Evolutionary conservation across 2,113 vertebrate species (phyloP).

Genomic region (Synodontis membranacea): DNA sequence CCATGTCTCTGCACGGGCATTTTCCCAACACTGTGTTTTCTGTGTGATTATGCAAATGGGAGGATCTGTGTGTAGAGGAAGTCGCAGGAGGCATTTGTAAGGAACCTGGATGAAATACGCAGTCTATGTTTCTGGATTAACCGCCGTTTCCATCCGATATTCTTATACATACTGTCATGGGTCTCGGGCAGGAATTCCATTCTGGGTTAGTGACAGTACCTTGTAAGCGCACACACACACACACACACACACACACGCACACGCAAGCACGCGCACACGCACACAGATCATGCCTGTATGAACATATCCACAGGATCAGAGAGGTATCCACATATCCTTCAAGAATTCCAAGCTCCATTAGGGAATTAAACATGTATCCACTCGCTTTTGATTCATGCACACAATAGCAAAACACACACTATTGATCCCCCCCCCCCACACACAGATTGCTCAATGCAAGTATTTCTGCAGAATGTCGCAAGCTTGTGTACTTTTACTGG

Average conservation of each 20-base stretch:
- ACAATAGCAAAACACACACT: neutral
- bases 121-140: constrained; percentile 48
- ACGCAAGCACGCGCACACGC: constrained; percentile 7
- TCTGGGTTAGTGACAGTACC: neutral
- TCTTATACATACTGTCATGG: constrained; percentile 37
- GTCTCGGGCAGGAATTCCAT: constrained; percentile 47
- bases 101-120: neutral
- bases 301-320: neutral
- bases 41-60: constrained; percentile 39
- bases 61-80: neutral
- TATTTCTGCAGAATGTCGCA: neutral
- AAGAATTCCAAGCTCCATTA: neutral
- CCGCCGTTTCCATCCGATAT: constrained; percentile 35
- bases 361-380: neutral
- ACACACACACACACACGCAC: neutral
- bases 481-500: neutral
- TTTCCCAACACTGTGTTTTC: constrained; percentile 19
- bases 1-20: neutral
- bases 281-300: neutral
- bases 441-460: neutral
- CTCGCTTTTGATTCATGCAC: neutral
- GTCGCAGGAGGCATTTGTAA: neutral
- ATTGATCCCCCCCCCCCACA: neutral
- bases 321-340: neutral
- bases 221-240: neutral